Conservation (phyloP, 2,113 vertebrate genomes). For the Alligator mississippiensis region DNA sequence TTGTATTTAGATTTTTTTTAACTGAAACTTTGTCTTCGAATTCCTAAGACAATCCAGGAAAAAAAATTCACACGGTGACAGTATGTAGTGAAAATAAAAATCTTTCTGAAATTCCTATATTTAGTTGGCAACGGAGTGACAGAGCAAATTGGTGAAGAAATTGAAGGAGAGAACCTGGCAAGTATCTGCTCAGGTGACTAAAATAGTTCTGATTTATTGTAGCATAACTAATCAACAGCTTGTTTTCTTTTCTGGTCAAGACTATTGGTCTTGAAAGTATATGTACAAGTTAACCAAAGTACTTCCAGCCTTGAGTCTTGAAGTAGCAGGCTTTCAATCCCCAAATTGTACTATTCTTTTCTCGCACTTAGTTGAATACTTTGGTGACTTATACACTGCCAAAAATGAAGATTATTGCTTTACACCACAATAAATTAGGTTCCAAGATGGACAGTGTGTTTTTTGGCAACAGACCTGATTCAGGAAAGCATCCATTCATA, state of each 20-base stretch:
- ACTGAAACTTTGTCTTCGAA: background rate
- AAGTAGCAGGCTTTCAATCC: background rate
- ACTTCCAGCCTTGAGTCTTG: conserved; percentile 1
- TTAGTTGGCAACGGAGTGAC: background rate
- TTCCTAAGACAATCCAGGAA: background rate
- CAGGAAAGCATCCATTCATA: background rate
- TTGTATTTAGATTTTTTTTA: background rate
- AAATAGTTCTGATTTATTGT: background rate
- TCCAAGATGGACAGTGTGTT: background rate
- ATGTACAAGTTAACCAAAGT: background rate
- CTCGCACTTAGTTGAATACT: background rate
- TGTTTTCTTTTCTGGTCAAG: background rate
- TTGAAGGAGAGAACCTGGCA: background rate
- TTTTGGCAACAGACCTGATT: background rate
- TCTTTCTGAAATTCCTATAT: background rate
- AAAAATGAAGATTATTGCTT: background rate
- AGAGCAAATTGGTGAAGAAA: background rate
- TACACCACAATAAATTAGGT: background rate
- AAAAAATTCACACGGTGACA: background rate
- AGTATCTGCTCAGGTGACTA: background rate
- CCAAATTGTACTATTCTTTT: background rate
- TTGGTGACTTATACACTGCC: background rate
- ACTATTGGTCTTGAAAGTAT: background rate
- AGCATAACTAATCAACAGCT: background rate
- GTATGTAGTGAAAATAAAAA: conserved; percentile 8